Evolutionary conservation across 2,113 vertebrate genomes (phyloP).

Genomic region (Sterrhoptilus dennistouni): DNA sequence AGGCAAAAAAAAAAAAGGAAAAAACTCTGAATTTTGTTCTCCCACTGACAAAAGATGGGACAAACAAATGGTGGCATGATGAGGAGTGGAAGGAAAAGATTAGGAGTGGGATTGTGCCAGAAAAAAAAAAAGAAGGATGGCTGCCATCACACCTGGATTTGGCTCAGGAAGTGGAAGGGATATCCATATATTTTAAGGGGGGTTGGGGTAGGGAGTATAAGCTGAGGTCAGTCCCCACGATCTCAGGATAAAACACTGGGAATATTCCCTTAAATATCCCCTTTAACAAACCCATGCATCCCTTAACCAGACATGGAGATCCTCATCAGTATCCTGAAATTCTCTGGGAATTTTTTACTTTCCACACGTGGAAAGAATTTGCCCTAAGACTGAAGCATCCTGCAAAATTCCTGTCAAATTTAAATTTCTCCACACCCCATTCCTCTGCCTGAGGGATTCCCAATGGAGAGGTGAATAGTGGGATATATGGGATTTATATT

Average conservation of each 20-base stretch:
- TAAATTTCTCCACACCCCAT: not conserved
- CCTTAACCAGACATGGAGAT: not conserved
- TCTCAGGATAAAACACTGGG: not conserved
- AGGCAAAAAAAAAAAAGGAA: fast-evolving
- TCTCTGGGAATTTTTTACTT: not conserved
- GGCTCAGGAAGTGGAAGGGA: not conserved
- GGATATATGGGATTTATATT: too few species aligned
- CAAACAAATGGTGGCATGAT: not conserved
- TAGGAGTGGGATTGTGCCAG: not conserved
- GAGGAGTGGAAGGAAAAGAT: not conserved
- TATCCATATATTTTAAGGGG: not conserved
- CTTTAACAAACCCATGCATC: not conserved
- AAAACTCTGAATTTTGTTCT: not conserved
- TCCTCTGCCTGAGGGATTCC: not conserved
- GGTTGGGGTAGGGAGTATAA: fast-evolving
- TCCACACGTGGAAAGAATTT: fast-evolving
- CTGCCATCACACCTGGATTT: not conserved
- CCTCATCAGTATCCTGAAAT: not conserved
- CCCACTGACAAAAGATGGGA: not conserved
- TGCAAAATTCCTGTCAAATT: not conserved
- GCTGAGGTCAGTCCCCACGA: not conserved
- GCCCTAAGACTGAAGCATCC: fast-evolving
- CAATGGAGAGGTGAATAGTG: too few species aligned
- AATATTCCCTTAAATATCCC: not conserved
- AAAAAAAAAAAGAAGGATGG: not conserved